These are phyloP conservation scores for Heteropelma amictum DNA, from an alignment of 2,888 invertebrate genomes.

Conservation along the genomic window DNA sequence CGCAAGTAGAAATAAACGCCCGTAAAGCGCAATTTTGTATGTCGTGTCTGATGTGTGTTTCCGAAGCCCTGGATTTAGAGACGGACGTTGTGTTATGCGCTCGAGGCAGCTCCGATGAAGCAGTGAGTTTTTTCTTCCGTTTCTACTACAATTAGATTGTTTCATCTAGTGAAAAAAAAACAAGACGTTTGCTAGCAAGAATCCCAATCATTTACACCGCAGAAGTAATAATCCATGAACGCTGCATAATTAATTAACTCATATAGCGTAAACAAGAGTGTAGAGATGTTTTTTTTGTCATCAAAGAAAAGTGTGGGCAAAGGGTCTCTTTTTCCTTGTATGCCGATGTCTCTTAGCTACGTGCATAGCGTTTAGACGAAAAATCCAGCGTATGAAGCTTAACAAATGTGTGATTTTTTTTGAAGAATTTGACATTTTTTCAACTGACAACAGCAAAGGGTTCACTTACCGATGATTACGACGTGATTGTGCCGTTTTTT, in stretches of 20 bases:
- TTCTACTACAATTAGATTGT: constrained; percentile 39
- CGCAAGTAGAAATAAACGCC: constrained; percentile 30
- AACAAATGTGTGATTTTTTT: constrained; percentile 54
- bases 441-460: constrained; percentile 33
- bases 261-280: constrained; percentile 33
- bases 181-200: constrained; percentile 29
- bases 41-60: constrained; percentile 73
- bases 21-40: constrained; percentile 62
- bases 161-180: constrained; percentile 30
- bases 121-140: constrained; percentile 67
- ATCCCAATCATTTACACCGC: constrained; percentile 22
- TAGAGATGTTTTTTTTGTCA: constrained; percentile 13
- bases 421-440: constrained; percentile 38
- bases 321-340: too few relatives aligned
- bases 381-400: constrained; percentile 21
- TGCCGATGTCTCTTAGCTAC: too few relatives aligned
- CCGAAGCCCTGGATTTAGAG: constrained; percentile 69
- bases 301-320: too few relatives aligned
- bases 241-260: constrained; percentile 50
- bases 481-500: constrained; percentile 5
- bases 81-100: constrained; percentile 65
- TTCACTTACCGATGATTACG: neutral
- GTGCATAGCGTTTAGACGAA: constrained; percentile 26
- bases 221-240: constrained; percentile 48
- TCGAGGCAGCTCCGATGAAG: constrained; percentile 67